Evolutionary conservation across 53 echinoderm and acorn worm genomes (phyloP).

Genomic region (Mesocentrotus franciscanus): DNA sequence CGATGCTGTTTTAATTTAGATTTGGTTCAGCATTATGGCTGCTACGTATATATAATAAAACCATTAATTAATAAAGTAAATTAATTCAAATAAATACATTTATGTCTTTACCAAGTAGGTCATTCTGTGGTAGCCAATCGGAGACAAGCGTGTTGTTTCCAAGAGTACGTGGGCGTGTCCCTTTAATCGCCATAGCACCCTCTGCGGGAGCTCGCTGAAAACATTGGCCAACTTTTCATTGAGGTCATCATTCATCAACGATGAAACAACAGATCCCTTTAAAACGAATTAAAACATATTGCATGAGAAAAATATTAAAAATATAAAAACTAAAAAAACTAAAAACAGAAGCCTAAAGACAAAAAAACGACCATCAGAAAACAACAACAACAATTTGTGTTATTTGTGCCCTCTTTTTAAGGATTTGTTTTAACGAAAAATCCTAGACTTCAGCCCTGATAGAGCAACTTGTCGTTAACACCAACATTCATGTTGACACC

Average conservation of each 20-base stretch:
- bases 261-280: conserved; percentile 43
- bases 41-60: too few species aligned
- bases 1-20: neutral
- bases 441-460: too few species aligned
- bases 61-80: too few species aligned
- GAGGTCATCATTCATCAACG: conserved; percentile 41
- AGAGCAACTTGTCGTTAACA: too few species aligned
- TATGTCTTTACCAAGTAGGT: conserved; percentile 55
- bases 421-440: too few species aligned
- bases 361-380: too few species aligned
- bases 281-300: too few species aligned
- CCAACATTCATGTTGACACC: too few species aligned
- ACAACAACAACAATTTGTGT: too few species aligned
- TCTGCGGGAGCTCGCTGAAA: conserved; percentile 57
- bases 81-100: neutral
- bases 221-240: conserved; percentile 37
- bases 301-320: neutral
- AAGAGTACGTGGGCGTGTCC: conserved; percentile 19
- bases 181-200: conserved; percentile 49
- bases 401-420: too few species aligned
- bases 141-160: conserved; percentile 65
- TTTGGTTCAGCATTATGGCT: too few species aligned
- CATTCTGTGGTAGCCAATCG: conserved; percentile 70
- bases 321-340: neutral
- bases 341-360: neutral